Conservation (phyloP, 2,888 invertebrate genomes). For the Catonia carolina region DNA sequence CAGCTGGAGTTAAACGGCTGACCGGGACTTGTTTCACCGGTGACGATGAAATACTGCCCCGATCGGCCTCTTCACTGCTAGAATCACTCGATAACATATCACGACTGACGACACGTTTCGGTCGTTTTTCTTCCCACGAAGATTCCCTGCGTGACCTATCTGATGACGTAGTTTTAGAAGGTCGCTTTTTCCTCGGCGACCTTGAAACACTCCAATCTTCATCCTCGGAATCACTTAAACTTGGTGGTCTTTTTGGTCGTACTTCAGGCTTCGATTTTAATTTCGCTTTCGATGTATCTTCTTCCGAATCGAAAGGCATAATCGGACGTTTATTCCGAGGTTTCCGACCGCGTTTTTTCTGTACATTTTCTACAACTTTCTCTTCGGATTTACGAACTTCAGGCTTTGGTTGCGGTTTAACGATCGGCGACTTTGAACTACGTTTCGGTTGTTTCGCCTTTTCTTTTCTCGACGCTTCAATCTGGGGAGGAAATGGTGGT, state of each 20-base stretch:
- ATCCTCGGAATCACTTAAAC: constrained; percentile 28
- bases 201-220: constrained; percentile 27
- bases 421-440: constrained; percentile 6
- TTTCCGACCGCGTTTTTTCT: constrained; percentile 28
- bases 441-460: neutral
- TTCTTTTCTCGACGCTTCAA: neutral
- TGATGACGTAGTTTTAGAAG: constrained; percentile 14
- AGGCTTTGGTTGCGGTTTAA: constrained; percentile 8
- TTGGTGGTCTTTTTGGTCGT: constrained; percentile 20
- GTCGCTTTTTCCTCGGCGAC: constrained; percentile 14
- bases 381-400: neutral
- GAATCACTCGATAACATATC: neutral
- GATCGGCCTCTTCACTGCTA: constrained; percentile 41
- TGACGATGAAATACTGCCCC: constrained; percentile 25
- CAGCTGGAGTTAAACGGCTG: constrained; percentile 28
- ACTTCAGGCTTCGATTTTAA: constrained; percentile 17
- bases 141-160: constrained; percentile 24
- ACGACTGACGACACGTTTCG: constrained; percentile 29
- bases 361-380: constrained; percentile 9
- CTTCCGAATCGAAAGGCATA: constrained; percentile 27
- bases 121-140: constrained; percentile 23
- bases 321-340: constrained; percentile 27
- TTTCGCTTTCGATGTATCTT: constrained; percentile 21
- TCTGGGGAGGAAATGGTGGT: constrained; percentile 16
- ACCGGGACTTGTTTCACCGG: constrained; percentile 31